phyloP scores from a whole-genome alignment of 2,797 vertebrate species.

The Dipus sagitta region DNA sequence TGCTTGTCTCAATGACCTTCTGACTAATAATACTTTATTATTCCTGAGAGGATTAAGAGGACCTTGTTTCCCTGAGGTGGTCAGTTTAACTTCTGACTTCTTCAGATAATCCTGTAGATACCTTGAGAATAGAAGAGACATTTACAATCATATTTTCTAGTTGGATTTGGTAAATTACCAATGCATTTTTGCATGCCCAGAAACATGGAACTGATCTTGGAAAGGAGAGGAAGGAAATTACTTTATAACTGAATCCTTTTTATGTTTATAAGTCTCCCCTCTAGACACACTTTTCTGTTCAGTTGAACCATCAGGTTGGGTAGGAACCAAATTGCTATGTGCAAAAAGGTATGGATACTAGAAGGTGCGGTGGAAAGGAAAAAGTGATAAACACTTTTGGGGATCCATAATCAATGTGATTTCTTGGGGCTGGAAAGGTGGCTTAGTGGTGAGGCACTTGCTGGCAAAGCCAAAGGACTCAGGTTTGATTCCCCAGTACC shows the following conservation, averaged over 20 bases:
- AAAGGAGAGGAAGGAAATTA: not conserved
- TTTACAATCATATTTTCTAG: conserved; percentile 14
- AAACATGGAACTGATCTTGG: not conserved
- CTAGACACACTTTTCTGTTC: not conserved
- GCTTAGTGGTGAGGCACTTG: too few species aligned
- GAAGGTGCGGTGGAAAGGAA: not conserved
- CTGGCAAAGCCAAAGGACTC: too few species aligned
- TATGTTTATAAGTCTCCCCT: not conserved
- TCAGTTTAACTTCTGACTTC: conserved; percentile 42
- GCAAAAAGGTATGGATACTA: not conserved
- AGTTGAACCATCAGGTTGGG: not conserved
- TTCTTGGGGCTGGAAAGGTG: not conserved
- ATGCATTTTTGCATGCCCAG: not conserved
- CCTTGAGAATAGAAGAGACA: not conserved
- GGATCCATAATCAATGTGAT: not conserved
- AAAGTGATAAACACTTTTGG: not conserved
- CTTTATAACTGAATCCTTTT: not conserved
- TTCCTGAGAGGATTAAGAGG: conserved; percentile 1
- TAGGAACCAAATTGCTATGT: not conserved
- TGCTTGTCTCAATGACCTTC: not conserved
- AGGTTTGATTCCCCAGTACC: too few species aligned
- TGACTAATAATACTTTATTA: conserved; percentile 21
- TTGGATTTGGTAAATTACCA: conserved; percentile 22
- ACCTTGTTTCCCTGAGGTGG: not conserved
- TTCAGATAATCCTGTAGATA: not conserved